Conservation (phyloP, 2,888 invertebrate species). For the Ornithoptera alexandrae region DNA sequence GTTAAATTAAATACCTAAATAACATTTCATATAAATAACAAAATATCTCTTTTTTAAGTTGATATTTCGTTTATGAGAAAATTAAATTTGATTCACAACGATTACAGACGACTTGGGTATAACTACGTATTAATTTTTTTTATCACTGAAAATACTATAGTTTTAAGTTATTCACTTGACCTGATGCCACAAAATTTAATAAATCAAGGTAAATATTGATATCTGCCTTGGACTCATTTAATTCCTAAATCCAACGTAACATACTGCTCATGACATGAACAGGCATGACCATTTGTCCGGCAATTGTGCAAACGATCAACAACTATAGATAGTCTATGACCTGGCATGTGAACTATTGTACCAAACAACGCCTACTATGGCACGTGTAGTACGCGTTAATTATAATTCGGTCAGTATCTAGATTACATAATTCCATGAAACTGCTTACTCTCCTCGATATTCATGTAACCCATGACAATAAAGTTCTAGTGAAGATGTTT, state of each 20-base stretch:
- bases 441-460: constrained; percentile 47
- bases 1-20: too few relatives aligned
- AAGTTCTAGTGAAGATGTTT: too few relatives aligned
- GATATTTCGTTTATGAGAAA: too few relatives aligned
- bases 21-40: too few relatives aligned
- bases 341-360: constrained; percentile 23
- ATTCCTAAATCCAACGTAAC: constrained; percentile 11
- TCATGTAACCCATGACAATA: not conserved
- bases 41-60: too few relatives aligned
- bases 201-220: constrained; percentile 6
- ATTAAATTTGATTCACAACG: too few relatives aligned
- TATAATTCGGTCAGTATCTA: constrained; percentile 54
- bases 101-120: too few relatives aligned
- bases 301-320: constrained; percentile 46
- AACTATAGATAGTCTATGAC: constrained; percentile 43
- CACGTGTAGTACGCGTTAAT: constrained; percentile 57
- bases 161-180: not conserved
- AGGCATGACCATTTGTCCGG: constrained; percentile 43
- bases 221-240: constrained; percentile 4
- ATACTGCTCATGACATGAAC: constrained; percentile 32
- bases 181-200: not conserved
- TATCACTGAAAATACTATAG: too few relatives aligned
- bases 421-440: constrained; percentile 47
- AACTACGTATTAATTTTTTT: too few relatives aligned
- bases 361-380: constrained; percentile 31